A percentile compares a stretch with the other conserved stretches of the same genome.
Evolutionary conservation across 2,113 vertebrate species (phyloP).

Genomic region (Bucco capensis): DNA sequence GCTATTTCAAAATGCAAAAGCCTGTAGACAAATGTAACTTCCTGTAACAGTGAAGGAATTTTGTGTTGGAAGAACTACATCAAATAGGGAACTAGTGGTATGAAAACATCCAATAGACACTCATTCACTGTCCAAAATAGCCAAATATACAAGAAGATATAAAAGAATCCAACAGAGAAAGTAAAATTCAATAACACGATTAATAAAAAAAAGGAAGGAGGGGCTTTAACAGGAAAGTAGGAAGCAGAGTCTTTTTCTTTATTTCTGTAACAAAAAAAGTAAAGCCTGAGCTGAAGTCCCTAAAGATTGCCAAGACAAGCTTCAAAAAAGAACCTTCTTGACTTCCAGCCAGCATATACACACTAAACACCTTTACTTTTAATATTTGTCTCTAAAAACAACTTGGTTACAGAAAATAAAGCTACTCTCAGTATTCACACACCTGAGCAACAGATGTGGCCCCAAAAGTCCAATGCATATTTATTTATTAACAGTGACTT

Average conservation of each 20-base stretch:
- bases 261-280: background rate
- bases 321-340: background rate
- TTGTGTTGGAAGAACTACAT: background rate
- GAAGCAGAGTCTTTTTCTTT: background rate
- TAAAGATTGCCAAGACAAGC: background rate
- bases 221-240: background rate
- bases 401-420: constrained; percentile 7
- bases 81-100: background rate
- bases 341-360: constrained; percentile 16
- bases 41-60: background rate
- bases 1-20: background rate
- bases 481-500: constrained; percentile 6
- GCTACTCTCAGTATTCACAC: background rate
- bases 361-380: background rate
- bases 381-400: background rate
- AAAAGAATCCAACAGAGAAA: background rate
- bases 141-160: background rate
- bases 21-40: background rate
- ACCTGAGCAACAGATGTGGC: background rate
- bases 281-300: background rate
- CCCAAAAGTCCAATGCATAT: background rate
- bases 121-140: background rate
- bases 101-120: background rate
- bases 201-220: background rate
- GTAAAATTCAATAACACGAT: background rate